These are phyloP conservation scores for Timema podura DNA, from an alignment of 2,888 invertebrate genomes.

Conservation along the genomic window DNA sequence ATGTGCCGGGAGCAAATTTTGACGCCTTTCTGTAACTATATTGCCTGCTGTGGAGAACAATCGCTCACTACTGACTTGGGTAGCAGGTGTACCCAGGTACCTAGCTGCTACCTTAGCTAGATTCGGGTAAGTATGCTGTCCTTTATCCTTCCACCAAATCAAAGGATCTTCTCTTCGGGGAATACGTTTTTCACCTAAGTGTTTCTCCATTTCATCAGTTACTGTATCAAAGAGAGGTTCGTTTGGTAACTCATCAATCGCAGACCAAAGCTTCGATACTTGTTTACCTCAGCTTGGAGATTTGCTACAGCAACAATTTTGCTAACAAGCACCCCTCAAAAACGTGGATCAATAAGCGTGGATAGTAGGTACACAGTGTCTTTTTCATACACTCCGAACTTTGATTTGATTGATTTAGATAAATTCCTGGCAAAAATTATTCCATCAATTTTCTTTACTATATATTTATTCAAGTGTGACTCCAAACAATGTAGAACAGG, in stretches of 20 bases:
- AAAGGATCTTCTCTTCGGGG: slow-evolving; percentile 19
- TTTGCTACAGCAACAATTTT: neutral
- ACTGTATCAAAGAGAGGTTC: neutral
- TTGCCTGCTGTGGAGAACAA: slow-evolving; percentile 26
- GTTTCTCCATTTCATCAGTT: neutral
- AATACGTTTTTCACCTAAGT: slow-evolving; percentile 8
- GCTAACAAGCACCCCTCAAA: neutral
- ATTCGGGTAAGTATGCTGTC: slow-evolving; percentile 15
- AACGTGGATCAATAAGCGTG: neutral
- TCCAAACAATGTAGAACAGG: slow-evolving; percentile 11
- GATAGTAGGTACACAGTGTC: neutral
- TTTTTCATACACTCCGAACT: neutral
- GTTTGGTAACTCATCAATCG: neutral
- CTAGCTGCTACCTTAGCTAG: slow-evolving; percentile 21
- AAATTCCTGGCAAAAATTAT: slow-evolving; percentile 1
- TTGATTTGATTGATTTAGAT: neutral
- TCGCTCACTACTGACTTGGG: slow-evolving; percentile 23
- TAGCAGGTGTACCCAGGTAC: slow-evolving; percentile 28
- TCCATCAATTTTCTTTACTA: neutral
- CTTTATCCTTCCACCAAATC: slow-evolving; percentile 25
- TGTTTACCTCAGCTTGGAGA: neutral
- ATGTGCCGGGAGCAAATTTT: neutral
- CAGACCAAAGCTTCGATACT: neutral
- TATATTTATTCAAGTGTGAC: neutral
- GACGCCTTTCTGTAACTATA: slow-evolving; percentile 12